Evolutionary conservation across 2,888 invertebrate genomes (phyloP).

Genomic region (Pachycephus smyrnensis): DNA sequence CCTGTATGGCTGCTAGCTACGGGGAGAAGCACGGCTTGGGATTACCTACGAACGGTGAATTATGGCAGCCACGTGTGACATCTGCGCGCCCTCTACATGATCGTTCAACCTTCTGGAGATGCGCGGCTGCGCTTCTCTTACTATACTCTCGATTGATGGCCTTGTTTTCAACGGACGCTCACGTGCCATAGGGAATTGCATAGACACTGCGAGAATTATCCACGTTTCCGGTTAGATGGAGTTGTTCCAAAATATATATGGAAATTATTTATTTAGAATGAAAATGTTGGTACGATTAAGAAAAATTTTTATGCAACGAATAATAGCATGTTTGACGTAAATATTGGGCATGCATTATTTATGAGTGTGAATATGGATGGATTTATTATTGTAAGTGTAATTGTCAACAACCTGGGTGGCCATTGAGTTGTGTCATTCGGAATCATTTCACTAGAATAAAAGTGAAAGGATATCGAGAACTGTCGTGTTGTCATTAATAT

Average conservation of each 20-base stretch:
- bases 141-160: conserved; percentile 16
- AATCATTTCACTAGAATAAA: neutral
- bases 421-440: neutral
- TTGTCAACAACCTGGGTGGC: neutral
- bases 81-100: conserved; percentile 17
- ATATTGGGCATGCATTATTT: no score
- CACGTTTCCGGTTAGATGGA: neutral
- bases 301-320: neutral
- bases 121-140: conserved; percentile 6
- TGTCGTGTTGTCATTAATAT: conserved; percentile 9
- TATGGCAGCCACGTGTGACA: conserved; percentile 25
- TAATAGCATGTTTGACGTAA: no score
- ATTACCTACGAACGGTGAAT: conserved; percentile 16
- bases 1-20: neutral
- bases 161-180: conserved; percentile 18
- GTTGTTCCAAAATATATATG: neutral
- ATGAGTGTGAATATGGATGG: no score
- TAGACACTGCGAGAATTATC: neutral
- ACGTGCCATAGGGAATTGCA: neutral
- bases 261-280: neutral
- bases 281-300: neutral
- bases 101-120: conserved; percentile 9
- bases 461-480: neutral
- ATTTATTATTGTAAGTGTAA: neutral
- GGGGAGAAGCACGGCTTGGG: neutral